Evolutionary conservation across 2,888 invertebrate species (phyloP), one percentile per base, ranked within the genome.

Genomic region (Teleogryllus oceanicus): DNA sequence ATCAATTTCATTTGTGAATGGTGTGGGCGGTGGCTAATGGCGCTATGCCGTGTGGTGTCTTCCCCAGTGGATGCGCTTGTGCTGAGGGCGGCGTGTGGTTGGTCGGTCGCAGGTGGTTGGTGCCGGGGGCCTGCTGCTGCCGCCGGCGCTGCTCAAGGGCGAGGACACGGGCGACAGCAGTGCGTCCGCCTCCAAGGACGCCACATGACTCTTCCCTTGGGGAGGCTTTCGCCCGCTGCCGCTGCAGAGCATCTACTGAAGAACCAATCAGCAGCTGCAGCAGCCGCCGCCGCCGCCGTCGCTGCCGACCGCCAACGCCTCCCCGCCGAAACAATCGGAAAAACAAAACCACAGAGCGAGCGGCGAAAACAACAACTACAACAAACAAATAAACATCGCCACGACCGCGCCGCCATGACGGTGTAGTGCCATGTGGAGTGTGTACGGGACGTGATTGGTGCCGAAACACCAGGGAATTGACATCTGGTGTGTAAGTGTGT

Each of bases 191-290:
- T 88, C 89, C 83, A 90, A 93, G 86, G 91, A 93, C 91, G 88
- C 90, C 84, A 93, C 94, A 94, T 95, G 94, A 94, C 94, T 94
- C 91, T 94, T 93, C 90, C 93, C 93, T 85, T 94, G 94, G 94
- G 93, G 92, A 88, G 93, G 92, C 85, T 91, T 92, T 84, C 91
- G 92, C 16, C 75, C 75, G 18, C 75, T 75, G n/a, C 77, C 50
- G 37, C 83, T 84, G 79, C 85, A 85, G 80, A 83, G 83, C 78
- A 83, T 83, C 79, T 83, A 83, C 81, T 83, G 81, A 80, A 13
- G 0, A 10, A 18, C 8, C 62, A 13, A 5, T 16, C 11, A 16
- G 3, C 10, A n/a, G 3, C 62, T 16, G 78, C 20, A 76, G 62
- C 74, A 21, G 49, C 76, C 3, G 50, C 74, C 49, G 51, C 77